Conservation (phyloP, 1,140 invertebrate genomes). For the Xylocopa sonorina region DNA sequence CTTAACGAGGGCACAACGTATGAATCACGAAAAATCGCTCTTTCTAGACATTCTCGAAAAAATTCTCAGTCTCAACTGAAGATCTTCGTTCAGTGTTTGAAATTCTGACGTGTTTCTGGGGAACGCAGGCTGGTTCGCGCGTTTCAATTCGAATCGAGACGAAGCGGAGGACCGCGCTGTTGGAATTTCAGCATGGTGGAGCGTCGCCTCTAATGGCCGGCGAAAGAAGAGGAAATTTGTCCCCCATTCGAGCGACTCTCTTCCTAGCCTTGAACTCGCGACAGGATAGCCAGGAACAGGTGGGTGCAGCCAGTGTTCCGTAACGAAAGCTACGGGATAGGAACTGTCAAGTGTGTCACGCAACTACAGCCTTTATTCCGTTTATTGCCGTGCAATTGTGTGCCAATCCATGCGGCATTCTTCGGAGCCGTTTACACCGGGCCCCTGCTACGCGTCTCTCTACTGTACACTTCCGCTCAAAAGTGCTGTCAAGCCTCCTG, state of each 20-base stretch:
- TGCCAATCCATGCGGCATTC: conserved; percentile 42
- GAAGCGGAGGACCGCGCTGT: not conserved
- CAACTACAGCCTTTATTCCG: conserved; percentile 49
- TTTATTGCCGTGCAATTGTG: conserved; percentile 52
- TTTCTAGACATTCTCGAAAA: too few species aligned
- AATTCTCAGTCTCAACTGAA: too few species aligned
- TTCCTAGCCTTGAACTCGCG: conserved; percentile 54
- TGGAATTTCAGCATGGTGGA: not conserved
- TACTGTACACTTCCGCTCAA: too few species aligned
- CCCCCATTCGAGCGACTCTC: conserved; percentile 20
- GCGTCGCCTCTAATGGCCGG: not conserved
- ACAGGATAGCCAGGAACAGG: conserved; percentile 9
- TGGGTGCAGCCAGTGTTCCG: conserved; percentile 31
- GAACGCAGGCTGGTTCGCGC: too few species aligned
- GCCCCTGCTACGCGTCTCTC: not conserved
- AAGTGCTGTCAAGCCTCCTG: too few species aligned
- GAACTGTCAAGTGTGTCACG: conserved; percentile 58
- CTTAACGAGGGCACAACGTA: not conserved
- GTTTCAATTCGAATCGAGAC: too few species aligned
- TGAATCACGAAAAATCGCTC: not conserved
- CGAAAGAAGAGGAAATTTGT: conserved; percentile 5
- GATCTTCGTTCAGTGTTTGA: too few species aligned
- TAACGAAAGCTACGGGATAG: conserved; percentile 23
- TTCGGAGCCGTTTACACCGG: conserved; percentile 39
- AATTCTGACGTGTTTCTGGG: too few species aligned